These are phyloP conservation scores for Habropoda laboriosa DNA, from an alignment of 1,140 invertebrate species.

Conservation along the genomic window DNA sequence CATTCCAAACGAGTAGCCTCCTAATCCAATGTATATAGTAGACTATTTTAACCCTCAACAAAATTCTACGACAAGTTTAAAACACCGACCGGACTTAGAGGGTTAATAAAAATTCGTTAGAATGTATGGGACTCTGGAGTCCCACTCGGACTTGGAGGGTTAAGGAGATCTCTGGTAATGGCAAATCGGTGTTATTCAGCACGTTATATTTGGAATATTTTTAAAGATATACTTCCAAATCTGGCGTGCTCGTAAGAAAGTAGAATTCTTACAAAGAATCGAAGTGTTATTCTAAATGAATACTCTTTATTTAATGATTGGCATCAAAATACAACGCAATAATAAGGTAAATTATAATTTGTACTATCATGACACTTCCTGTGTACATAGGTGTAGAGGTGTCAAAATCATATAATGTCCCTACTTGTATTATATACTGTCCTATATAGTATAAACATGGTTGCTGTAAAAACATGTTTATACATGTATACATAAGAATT, in stretches of 20 bases:
- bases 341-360: conserved; percentile 46
- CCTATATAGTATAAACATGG: conserved; percentile 66
- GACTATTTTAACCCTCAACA: too few species aligned
- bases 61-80: too few species aligned
- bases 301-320: conserved; percentile 41
- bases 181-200: not conserved
- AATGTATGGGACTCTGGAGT: too few species aligned
- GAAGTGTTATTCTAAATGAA: conserved; percentile 12
- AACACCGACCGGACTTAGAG: too few species aligned
- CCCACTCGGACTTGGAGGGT: too few species aligned
- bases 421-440: conserved; percentile 67
- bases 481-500: conserved; percentile 68
- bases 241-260: not conserved
- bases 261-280: conserved; percentile 6
- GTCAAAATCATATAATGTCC: conserved; percentile 60
- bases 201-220: conserved; percentile 20
- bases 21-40: too few species aligned
- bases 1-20: too few species aligned
- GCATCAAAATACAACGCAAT: conserved; percentile 45
- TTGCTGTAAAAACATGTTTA: conserved; percentile 75
- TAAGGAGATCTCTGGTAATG: not conserved
- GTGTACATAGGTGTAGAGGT: conserved; percentile 57
- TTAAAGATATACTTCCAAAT: conserved; percentile 1
- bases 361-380: conserved; percentile 57
- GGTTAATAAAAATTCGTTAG: too few species aligned